phyloP scores from a whole-genome alignment of 2,797 vertebrate genomes.

The Helostoma temminkii region DNA sequence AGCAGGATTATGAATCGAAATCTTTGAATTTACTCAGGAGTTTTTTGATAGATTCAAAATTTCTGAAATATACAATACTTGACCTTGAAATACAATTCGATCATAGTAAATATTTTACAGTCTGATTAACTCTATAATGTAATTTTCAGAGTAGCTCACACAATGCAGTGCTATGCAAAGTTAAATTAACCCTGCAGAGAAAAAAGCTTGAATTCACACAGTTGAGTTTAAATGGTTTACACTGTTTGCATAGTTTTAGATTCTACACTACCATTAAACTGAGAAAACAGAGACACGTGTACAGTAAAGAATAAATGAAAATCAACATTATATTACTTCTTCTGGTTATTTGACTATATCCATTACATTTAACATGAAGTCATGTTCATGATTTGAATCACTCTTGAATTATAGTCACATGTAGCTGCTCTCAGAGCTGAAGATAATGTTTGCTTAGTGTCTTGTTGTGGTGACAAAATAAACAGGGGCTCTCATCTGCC shows the following conservation, averaged over 20 bases:
- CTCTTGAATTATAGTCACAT: slow-evolving; percentile 22
- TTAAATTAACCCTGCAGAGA: slow-evolving; percentile 43
- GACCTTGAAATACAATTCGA: neutral
- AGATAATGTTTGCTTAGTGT: slow-evolving; percentile 42
- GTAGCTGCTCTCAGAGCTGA: slow-evolving; percentile 2
- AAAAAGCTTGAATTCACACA: slow-evolving; percentile 49
- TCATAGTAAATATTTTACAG: neutral
- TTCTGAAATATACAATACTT: neutral
- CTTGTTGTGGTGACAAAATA: slow-evolving; percentile 56
- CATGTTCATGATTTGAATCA: no score
- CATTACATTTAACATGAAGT: neutral
- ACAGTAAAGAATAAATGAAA: no score
- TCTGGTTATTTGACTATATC: no score
- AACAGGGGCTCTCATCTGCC: slow-evolving; percentile 55
- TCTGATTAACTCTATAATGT: no score
- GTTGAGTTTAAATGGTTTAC: slow-evolving; percentile 44
- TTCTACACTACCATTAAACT: no score
- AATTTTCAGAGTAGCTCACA: neutral
- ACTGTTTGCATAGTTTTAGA: slow-evolving; percentile 1
- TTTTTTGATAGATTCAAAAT: slow-evolving; percentile 20
- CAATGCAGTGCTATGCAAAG: neutral
- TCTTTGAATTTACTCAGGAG: slow-evolving; percentile 28
- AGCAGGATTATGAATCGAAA: slow-evolving; percentile 26
- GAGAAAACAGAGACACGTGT: no score
- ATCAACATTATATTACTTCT: no score